Conservation (phyloP, 1,140 invertebrate species). For the Drosophila bocki region DNA sequence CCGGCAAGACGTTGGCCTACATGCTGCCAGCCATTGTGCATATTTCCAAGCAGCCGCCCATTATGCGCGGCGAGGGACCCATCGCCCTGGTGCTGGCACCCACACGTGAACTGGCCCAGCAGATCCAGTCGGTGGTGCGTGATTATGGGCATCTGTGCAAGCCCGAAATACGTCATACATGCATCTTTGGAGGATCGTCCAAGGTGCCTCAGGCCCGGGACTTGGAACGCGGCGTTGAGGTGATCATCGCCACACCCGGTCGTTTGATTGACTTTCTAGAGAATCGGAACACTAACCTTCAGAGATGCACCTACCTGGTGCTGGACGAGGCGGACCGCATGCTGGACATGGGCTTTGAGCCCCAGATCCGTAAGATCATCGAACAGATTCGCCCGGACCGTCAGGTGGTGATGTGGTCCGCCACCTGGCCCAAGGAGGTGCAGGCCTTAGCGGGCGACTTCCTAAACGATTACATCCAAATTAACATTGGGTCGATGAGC, state of each 20-base stretch:
- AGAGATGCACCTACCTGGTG: constrained; percentile 97
- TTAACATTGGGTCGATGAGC: constrained; percentile 97
- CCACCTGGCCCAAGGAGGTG: constrained; percentile 99
- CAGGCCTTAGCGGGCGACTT: constrained; percentile 97
- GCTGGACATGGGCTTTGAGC: constrained; percentile 99
- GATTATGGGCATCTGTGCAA: constrained; percentile 94
- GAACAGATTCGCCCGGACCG: constrained; percentile 97
- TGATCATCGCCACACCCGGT: constrained; percentile 98
- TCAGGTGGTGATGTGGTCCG: constrained; percentile 99
- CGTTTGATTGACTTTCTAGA: constrained; percentile 99
- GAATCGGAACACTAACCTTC: constrained; percentile 94
- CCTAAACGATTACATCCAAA: constrained; percentile 93
- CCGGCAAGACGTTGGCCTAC: constrained; percentile 95
- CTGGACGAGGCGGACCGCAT: constrained; percentile 97
- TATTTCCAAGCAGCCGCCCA: constrained; percentile 90
- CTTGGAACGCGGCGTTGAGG: constrained; percentile 95
- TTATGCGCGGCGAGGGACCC: constrained; percentile 93
- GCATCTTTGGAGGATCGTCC: constrained; percentile 98
- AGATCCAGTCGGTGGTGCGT: constrained; percentile 97
- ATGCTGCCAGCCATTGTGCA: constrained; percentile 93
- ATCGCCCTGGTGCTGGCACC: constrained; percentile 97
- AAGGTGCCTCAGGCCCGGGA: constrained; percentile 97
- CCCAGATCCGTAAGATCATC: constrained; percentile 99
- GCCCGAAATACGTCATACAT: constrained; percentile 93
- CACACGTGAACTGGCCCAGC: constrained; percentile 98